Conservation (phyloP, 2,888 invertebrate species). For the Gandaritis pyraliata region DNA sequence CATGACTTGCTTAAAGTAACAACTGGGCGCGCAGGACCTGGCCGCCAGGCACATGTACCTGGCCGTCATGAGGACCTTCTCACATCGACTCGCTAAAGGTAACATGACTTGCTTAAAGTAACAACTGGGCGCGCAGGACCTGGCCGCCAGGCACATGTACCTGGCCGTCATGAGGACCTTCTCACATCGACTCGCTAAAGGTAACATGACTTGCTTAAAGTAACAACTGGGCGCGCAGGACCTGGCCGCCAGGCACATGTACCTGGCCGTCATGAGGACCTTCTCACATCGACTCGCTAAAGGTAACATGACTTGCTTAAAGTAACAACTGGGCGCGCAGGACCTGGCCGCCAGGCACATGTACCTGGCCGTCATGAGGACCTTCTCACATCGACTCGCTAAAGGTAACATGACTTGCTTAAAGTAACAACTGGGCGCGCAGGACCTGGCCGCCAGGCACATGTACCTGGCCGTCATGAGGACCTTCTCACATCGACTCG, state of each 20-base stretch:
- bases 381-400: constrained; percentile 90
- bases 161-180: constrained; percentile 94
- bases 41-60: constrained; percentile 93
- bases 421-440: constrained; percentile 86
- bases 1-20: constrained; percentile 48
- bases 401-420: constrained; percentile 73
- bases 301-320: constrained; percentile 65
- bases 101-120: background rate
- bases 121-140: constrained; percentile 90
- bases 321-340: constrained; percentile 87
- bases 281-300: constrained; percentile 90
- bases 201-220: constrained; percentile 55
- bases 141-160: constrained; percentile 92
- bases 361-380: constrained; percentile 95
- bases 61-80: constrained; percentile 94
- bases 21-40: constrained; percentile 89
- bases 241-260: constrained; percentile 91
- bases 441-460: constrained; percentile 88
- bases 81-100: constrained; percentile 88
- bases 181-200: constrained; percentile 87
- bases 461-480: constrained; percentile 97
- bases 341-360: constrained; percentile 90
- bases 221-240: constrained; percentile 90
- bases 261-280: constrained; percentile 93
- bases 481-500: constrained; percentile 90